A percentile compares a stretch with the other conserved stretches of the same genome.
phyloP scores from a whole-genome alignment of 2,888 invertebrate species.

The Yponomeuta evonymella region DNA sequence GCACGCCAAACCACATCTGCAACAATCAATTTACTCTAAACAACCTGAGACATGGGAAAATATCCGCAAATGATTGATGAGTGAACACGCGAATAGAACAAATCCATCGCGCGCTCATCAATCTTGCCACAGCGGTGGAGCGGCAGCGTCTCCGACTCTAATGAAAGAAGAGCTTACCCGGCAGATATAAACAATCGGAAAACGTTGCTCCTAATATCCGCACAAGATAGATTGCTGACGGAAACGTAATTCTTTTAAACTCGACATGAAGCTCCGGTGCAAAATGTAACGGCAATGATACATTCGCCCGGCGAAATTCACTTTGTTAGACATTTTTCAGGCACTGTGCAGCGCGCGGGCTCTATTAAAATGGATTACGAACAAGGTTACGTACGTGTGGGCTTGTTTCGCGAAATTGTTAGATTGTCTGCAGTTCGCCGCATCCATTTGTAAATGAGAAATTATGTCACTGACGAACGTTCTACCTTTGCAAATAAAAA shows the following conservation, averaged over 20 bases:
- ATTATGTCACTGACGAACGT: background rate
- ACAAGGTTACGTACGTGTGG: background rate
- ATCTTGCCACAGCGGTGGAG: slow-evolving; percentile 50
- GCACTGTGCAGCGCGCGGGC: background rate
- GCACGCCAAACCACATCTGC: slow-evolving; percentile 27
- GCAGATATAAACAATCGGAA: slow-evolving; percentile 70
- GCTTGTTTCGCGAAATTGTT: background rate
- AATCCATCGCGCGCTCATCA: slow-evolving; percentile 71
- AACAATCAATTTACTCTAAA: slow-evolving; percentile 72
- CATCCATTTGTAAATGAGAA: background rate
- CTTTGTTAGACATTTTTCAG: background rate
- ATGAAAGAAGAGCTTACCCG: slow-evolving; percentile 73
- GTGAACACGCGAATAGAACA: slow-evolving; percentile 70
- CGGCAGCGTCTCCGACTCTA: slow-evolving; percentile 49
- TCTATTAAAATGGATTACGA: slow-evolving; percentile 2
- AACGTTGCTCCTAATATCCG: slow-evolving; percentile 66
- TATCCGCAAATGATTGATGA: slow-evolving; percentile 75
- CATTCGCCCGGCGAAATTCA: background rate
- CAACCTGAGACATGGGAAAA: slow-evolving; percentile 74
- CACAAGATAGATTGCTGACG: slow-evolving; percentile 53
- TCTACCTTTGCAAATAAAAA: background rate
- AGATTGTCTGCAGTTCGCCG: background rate
- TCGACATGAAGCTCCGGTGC: background rate
- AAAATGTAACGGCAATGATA: slow-evolving; percentile 1
- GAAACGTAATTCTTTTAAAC: slow-evolving; percentile 10